Evolutionary conservation across 2,888 invertebrate species (phyloP).

Genomic region (Hirudinaria manillensis): DNA sequence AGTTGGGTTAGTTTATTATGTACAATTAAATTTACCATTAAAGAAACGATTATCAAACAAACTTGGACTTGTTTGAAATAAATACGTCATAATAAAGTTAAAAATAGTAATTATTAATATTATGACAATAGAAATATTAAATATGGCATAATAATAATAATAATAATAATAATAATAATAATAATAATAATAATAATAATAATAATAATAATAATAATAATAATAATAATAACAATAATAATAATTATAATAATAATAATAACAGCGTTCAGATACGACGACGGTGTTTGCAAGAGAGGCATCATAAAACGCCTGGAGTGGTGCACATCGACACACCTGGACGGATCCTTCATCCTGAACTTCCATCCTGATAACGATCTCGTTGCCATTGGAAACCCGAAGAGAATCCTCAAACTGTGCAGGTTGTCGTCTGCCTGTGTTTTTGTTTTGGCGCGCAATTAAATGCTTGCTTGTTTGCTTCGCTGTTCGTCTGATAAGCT

Average conservation of each 20-base stretch:
- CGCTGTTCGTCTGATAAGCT: too few species aligned
- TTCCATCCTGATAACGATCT: conserved; percentile 18
- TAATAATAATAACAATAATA: neutral
- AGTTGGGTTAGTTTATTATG: too few species aligned
- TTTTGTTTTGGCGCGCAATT: too few species aligned
- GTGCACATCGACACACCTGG: conserved; percentile 5
- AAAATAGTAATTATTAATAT: too few species aligned
- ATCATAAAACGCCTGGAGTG: neutral
- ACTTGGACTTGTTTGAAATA: too few species aligned
- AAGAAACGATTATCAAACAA: too few species aligned
- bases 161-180: too few species aligned
- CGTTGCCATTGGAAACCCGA: neutral
- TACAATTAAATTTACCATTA: too few species aligned
- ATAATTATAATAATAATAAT: neutral
- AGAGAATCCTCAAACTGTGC: neutral
- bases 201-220: neutral
- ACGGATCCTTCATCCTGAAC: neutral
- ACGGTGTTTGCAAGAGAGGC: neutral
- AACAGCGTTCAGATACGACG: neutral
- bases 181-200: neutral
- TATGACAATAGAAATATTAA: too few species aligned
- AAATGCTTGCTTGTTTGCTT: too few species aligned
- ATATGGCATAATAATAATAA: too few species aligned
- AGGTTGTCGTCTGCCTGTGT: conserved; percentile 13
- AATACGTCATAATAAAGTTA: too few species aligned